Evolutionary conservation across 2,888 invertebrate species (phyloP).

Genomic region (Orthosia incerta): DNA sequence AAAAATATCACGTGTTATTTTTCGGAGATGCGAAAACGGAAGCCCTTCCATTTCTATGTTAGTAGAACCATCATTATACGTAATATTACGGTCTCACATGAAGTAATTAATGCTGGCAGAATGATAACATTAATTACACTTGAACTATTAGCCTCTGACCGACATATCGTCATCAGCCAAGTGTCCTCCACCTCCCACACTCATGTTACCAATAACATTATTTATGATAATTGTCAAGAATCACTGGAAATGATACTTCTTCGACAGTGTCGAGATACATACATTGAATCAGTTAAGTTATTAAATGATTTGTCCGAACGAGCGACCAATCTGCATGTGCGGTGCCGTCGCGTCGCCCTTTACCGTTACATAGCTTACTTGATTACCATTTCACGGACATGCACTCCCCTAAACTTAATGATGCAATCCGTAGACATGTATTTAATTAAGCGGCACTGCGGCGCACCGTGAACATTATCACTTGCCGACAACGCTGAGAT

Average conservation of each 20-base stretch:
- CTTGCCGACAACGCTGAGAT: slow-evolving; percentile 72
- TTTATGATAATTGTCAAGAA: slow-evolving; percentile 28
- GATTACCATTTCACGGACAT: slow-evolving; percentile 57
- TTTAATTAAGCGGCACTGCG: slow-evolving; percentile 66
- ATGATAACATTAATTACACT: slow-evolving; percentile 62
- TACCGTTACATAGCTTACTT: slow-evolving; percentile 60
- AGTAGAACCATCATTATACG: slow-evolving; percentile 6
- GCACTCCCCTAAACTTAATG: slow-evolving; percentile 60
- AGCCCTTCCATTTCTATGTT: not conserved
- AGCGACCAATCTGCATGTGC: slow-evolving; percentile 22
- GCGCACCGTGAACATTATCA: slow-evolving; percentile 64
- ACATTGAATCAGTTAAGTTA: slow-evolving; percentile 46
- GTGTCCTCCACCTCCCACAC: slow-evolving; percentile 45
- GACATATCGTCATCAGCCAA: slow-evolving; percentile 47
- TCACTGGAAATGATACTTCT: slow-evolving; percentile 6
- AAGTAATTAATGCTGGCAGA: slow-evolving; percentile 35
- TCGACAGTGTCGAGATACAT: slow-evolving; percentile 23
- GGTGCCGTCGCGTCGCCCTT: slow-evolving; percentile 34
- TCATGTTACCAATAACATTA: slow-evolving; percentile 36
- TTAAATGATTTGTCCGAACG: slow-evolving; percentile 36
- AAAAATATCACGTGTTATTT: slow-evolving; percentile 16
- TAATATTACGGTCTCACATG: not conserved
- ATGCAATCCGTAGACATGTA: slow-evolving; percentile 64
- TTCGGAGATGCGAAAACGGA: not conserved
- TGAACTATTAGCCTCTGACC: slow-evolving; percentile 64